phyloP scores from a whole-genome alignment of 2,113 vertebrate species.

The Psammodynastes pulverulentus region DNA sequence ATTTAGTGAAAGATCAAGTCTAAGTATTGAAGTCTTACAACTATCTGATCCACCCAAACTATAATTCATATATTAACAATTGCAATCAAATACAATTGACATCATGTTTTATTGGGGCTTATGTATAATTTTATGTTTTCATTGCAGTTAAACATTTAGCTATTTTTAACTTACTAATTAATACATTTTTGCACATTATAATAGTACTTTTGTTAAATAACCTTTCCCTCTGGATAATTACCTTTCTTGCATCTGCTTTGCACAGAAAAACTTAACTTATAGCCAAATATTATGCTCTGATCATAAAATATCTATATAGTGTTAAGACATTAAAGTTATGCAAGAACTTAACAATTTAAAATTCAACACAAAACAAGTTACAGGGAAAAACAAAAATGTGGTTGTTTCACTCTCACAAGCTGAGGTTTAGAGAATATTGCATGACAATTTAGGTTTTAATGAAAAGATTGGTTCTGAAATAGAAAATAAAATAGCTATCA shows the following conservation, averaged over 20 bases:
- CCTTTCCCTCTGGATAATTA: not conserved
- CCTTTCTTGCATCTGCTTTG: not conserved
- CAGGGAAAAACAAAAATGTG: not conserved
- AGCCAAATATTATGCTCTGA: not conserved
- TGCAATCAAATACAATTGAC: not conserved
- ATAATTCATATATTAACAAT: not conserved
- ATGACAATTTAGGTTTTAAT: not conserved
- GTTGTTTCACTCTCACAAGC: not conserved
- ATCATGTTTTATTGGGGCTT: not conserved
- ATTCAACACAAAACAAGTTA: not conserved
- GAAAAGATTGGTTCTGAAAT: not conserved
- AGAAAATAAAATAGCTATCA: not conserved
- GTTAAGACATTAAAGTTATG: not conserved
- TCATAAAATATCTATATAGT: not conserved
- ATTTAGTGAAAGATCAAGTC: slow-evolving; percentile 19
- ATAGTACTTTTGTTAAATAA: not conserved
- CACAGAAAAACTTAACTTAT: not conserved
- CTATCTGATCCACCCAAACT: not conserved
- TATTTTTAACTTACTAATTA: not conserved
- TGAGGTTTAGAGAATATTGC: not conserved
- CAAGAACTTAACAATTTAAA: not conserved
- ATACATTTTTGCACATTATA: not conserved
- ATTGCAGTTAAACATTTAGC: not conserved
- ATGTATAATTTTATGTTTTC: not conserved
- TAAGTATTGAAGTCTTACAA: not conserved